Evolutionary conservation across 2,797 vertebrate genomes (phyloP).

Genomic region (Gouania willdenowi): DNA sequence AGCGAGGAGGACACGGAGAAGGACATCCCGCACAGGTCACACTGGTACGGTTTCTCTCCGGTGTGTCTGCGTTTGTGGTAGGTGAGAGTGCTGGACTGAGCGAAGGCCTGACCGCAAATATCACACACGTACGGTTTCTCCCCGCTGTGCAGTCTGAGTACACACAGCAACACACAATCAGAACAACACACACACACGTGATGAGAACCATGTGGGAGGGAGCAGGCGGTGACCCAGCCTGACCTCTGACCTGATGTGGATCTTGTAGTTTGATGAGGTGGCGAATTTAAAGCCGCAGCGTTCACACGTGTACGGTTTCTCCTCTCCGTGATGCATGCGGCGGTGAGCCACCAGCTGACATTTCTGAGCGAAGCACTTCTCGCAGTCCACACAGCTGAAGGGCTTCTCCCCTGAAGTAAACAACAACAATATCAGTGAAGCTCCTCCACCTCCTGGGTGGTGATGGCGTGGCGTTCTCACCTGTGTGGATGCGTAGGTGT

Average conservation of each 20-base stretch:
- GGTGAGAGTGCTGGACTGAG: slow-evolving; percentile 95
- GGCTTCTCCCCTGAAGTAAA: slow-evolving; percentile 90
- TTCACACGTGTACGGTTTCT: slow-evolving; percentile 95
- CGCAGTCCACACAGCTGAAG: slow-evolving; percentile 86
- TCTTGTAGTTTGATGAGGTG: slow-evolving; percentile 98
- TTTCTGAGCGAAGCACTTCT: slow-evolving; percentile 97
- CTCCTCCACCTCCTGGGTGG: too few relatives aligned
- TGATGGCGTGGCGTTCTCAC: too few relatives aligned
- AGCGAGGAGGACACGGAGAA: slow-evolving; percentile 97
- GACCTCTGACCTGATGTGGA: slow-evolving; percentile 84
- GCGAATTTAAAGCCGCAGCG: slow-evolving; percentile 96
- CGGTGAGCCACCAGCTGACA: slow-evolving; percentile 97
- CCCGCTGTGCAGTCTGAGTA: slow-evolving; percentile 77
- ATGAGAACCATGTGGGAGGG: too few relatives aligned
- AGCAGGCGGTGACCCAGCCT: too few relatives aligned
- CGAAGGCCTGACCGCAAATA: slow-evolving; percentile 91
- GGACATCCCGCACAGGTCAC: slow-evolving; percentile 94
- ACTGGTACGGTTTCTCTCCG: slow-evolving; percentile 96
- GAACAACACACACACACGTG: too few relatives aligned
- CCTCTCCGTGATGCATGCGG: slow-evolving; percentile 96
- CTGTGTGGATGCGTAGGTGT: slow-evolving; percentile 96
- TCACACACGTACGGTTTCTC: slow-evolving; percentile 97
- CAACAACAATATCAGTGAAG: background rate
- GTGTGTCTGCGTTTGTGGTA: slow-evolving; percentile 96
- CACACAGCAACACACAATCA: background rate